Evolutionary conservation across 2,888 invertebrate species (phyloP).

Genomic region (Carterocephalus palaemon): DNA sequence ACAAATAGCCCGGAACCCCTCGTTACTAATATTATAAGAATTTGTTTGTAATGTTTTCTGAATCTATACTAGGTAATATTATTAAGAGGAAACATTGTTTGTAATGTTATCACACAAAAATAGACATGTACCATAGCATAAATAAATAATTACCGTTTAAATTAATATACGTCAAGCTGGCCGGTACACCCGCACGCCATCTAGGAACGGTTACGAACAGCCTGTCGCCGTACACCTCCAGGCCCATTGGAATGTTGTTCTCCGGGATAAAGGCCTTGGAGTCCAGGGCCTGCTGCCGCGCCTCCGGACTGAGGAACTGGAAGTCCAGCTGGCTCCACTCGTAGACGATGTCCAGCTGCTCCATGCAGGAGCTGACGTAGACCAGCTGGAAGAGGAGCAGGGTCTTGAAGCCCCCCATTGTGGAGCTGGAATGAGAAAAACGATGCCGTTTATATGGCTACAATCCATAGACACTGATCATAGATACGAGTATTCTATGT

Average conservation of each 20-base stretch:
- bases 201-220: slow-evolving; percentile 86
- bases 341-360: slow-evolving; percentile 83
- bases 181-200: slow-evolving; percentile 86
- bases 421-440: slow-evolving; percentile 41
- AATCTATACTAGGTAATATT: no score
- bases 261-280: slow-evolving; percentile 81
- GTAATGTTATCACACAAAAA: neutral
- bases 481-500: no score
- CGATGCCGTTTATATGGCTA: neutral
- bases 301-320: slow-evolving; percentile 79
- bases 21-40: no score
- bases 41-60: no score
- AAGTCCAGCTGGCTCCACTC: slow-evolving; percentile 87
- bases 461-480: neutral
- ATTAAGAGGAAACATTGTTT: no score
- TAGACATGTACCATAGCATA: neutral
- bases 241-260: slow-evolving; percentile 85
- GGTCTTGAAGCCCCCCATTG: slow-evolving; percentile 56
- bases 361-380: slow-evolving; percentile 71
- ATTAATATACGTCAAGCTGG: slow-evolving; percentile 85
- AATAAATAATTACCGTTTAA: slow-evolving; percentile 80
- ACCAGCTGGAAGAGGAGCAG: slow-evolving; percentile 59
- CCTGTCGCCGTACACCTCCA: slow-evolving; percentile 83
- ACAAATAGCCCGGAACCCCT: no score
- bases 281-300: slow-evolving; percentile 78